phyloP scores from a whole-genome alignment of 2,797 vertebrate genomes.

The Petrocephalus schoutedeni region DNA sequence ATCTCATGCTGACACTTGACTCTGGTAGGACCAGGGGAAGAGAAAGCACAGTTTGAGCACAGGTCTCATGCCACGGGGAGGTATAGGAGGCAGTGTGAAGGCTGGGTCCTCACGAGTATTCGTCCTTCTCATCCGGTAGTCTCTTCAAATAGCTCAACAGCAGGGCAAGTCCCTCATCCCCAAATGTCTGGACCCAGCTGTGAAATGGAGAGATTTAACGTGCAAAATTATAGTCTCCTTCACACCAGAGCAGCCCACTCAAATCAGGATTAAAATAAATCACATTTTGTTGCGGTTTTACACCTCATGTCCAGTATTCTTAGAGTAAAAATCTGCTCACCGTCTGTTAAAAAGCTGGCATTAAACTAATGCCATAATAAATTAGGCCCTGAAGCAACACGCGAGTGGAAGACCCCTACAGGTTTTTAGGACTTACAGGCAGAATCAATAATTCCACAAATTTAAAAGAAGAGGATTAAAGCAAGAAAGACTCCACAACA shows the following conservation, averaged over 20 bases:
- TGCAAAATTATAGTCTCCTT: not conserved
- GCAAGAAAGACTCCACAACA: not conserved
- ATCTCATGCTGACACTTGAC: constrained; percentile 82
- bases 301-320: not conserved
- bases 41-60: not conserved
- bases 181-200: constrained; percentile 92
- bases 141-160: constrained; percentile 70
- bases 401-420: not conserved
- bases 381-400: not conserved
- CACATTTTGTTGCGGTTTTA: not conserved
- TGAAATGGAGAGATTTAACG: constrained; percentile 22
- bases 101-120: constrained; percentile 53
- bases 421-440: not conserved
- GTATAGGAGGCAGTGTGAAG: not conserved
- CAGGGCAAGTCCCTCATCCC: constrained; percentile 73
- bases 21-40: constrained; percentile 32
- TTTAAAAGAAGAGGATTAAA: not conserved
- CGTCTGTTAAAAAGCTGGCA: not conserved
- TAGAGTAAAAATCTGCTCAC: not conserved
- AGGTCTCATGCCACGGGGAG: not conserved
- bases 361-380: not conserved
- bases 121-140: constrained; percentile 77
- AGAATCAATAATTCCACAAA: not conserved
- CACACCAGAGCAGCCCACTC: not conserved
- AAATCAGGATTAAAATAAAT: not conserved